Evolutionary conservation across 2,888 invertebrate genomes (phyloP), one percentile per base, ranked within the genome.

Genomic region (Drosophila formosana): DNA sequence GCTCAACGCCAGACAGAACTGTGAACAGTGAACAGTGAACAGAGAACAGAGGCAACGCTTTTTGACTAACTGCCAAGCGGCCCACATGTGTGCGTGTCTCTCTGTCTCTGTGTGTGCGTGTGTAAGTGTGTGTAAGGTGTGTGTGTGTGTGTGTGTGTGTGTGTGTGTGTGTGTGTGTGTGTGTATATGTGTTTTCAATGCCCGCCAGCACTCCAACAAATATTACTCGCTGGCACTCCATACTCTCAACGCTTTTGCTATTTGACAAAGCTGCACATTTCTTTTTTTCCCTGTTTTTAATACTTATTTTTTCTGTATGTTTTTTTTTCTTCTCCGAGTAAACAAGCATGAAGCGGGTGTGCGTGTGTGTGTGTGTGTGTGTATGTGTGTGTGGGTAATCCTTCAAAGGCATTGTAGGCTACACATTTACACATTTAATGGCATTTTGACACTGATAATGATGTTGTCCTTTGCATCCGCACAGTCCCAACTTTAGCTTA

Each of bases 371-470:
- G 34, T 53, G 25, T 61, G 28, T 39, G 39, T 28, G 39, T 50
- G 46, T 64, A 45, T 58, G 53, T 49, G 18, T 66, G 56, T 58
- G 72, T 74, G 66, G 81, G 75, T 80, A 87, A 83, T 78, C 82
- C 84, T 80, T 87, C 83, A 82, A 87, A 84, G 68, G 82, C 84
- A 72, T 72, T 79, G 83, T 86, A 64, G 78, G 63, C 78, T 70
- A 66, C 65, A 82, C 66, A 57, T 67, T 63, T 63, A 71, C 86
- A 81, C 84, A 84, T 81, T 87, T 87, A 82, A 83, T 87, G 75
- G 75, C 82, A 87, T 84, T 87, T 87, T 83, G 78, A 83, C 85
- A 80, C 87, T 81, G 84, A 82, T 87, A 84, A 83, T 87, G 82
- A 83, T 84, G 87, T 75, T 86, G 84, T 84, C 75, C 57, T 72